Conservation (phyloP, 2,113 vertebrate species). For the Dermatemys mawii region DNA sequence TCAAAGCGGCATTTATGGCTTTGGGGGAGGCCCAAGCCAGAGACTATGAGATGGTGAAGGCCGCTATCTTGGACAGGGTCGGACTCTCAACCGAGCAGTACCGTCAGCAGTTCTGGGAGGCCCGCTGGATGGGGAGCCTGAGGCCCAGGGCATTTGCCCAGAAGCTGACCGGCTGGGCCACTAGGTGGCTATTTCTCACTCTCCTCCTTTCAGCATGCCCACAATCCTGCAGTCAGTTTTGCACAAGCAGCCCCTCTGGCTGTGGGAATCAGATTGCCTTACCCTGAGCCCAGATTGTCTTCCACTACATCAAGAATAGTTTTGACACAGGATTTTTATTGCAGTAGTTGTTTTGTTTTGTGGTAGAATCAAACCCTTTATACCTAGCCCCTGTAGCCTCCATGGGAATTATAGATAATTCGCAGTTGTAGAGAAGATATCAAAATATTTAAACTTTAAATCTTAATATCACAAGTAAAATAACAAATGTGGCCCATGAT, state of each 20-base stretch:
- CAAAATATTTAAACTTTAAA: neutral
- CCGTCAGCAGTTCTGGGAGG: too few species aligned
- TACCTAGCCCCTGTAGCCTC: neutral
- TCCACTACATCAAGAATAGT: neutral
- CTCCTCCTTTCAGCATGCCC: neutral
- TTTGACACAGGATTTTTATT: neutral
- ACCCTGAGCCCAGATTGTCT: neutral
- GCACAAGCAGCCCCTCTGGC: neutral
- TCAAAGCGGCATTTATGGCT: too few species aligned
- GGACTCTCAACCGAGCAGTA: too few species aligned
- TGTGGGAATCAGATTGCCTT: neutral
- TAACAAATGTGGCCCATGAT: conserved; percentile 11
- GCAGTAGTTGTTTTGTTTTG: accelerated
- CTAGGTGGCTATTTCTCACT: too few species aligned
- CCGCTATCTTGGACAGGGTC: too few species aligned
- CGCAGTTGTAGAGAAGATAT: neutral
- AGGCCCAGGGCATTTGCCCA: too few species aligned
- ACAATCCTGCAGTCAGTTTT: neutral
- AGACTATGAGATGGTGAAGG: too few species aligned
- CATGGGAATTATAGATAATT: accelerated
- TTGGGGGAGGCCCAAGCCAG: too few species aligned
- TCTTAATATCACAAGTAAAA: conserved; percentile 5
- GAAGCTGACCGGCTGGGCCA: too few species aligned
- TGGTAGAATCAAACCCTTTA: neutral
- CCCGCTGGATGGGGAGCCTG: too few species aligned